Base-by-base conservation (phyloP, 2,797 vertebrate genomes). In the Parauchenoglanis ngamensis region DNA sequence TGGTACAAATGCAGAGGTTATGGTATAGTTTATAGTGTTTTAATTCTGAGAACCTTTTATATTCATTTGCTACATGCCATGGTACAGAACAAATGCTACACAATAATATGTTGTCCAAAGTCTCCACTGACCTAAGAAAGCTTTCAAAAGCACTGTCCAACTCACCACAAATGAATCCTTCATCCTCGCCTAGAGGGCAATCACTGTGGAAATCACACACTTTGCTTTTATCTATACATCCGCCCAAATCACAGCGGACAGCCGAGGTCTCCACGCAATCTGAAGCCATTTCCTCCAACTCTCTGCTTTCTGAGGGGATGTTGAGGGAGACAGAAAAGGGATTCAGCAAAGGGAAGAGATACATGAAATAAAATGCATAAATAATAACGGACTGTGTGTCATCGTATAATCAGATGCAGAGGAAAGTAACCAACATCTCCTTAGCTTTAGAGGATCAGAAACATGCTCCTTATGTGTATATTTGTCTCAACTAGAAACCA, bases 151-250 rank as follows among this genome's bases (percentile, higher is more conserved):
- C 44, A 82, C 44, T 0, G 63, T 46, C 75, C 72, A 46, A 95
- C 96, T 96, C 90, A 98, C 97, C 96, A 93, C 97, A 98, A 63
- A 96, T 90, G 54, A 91, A 89, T 81, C 94, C 95, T 87, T 97
- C 95, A 28, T 96, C 94, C 19, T 96, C 95, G 86, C 95, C 95
- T 4, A 92, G 85, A 63, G 95, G 94, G 90, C 97, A 98, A 88
- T 97, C 96, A 0, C 92, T 94, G 88, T 94, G 91, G 91, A 98
- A 97, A 94, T 98, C 95, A 90, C 97, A 98, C 89, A 97, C 92
- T 83, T 92, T 93, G 44, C 92, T 92, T 61, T 93, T 93, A 84
- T 96, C 94, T 86, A 98, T 93, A 91, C 97, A 98, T 59, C 89
- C 90, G 23, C 92, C 94, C 2, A 92, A 91, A 87, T 93, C 92